These are phyloP conservation scores for Tetheella fluctuosa DNA, from an alignment of 2,888 invertebrate species.

Conservation along the genomic window DNA sequence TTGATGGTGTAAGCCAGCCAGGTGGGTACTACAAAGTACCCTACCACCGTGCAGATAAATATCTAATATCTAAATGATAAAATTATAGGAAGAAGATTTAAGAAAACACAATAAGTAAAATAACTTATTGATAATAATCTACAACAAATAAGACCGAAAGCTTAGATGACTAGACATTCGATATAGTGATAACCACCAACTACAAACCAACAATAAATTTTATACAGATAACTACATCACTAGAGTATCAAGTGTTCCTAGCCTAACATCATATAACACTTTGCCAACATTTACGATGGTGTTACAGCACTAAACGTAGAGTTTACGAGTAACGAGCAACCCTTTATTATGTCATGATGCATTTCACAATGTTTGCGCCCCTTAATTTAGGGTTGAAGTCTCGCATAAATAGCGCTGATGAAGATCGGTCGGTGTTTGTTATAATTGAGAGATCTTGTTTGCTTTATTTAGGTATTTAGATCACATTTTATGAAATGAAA, in stretches of 20 bases:
- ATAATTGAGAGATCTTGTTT: background rate
- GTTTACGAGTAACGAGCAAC: slow-evolving; percentile 21
- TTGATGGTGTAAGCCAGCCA: too few relatives aligned
- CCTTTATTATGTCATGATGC: slow-evolving; percentile 41
- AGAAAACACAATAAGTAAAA: background rate
- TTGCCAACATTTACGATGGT: slow-evolving; percentile 18
- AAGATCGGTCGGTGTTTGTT: background rate
- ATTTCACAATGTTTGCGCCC: slow-evolving; percentile 36
- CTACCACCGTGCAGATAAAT: too few relatives aligned
- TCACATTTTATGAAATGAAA: background rate
- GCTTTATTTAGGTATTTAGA: background rate
- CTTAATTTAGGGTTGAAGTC: slow-evolving; percentile 31
- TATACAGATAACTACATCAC: background rate
- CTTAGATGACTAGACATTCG: background rate
- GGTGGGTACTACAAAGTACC: too few relatives aligned
- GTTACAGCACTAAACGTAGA: slow-evolving; percentile 13
- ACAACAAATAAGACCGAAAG: background rate
- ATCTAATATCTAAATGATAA: too few relatives aligned
- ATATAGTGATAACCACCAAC: background rate
- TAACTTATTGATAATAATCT: background rate
- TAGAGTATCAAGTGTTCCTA: background rate
- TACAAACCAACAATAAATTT: background rate
- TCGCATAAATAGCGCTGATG: slow-evolving; percentile 9
- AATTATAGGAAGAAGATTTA: too few relatives aligned
- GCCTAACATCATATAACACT: slow-evolving; percentile 12